Conservation (phyloP, 1,140 invertebrate species). For the Drosophila biarmipes region DNA sequence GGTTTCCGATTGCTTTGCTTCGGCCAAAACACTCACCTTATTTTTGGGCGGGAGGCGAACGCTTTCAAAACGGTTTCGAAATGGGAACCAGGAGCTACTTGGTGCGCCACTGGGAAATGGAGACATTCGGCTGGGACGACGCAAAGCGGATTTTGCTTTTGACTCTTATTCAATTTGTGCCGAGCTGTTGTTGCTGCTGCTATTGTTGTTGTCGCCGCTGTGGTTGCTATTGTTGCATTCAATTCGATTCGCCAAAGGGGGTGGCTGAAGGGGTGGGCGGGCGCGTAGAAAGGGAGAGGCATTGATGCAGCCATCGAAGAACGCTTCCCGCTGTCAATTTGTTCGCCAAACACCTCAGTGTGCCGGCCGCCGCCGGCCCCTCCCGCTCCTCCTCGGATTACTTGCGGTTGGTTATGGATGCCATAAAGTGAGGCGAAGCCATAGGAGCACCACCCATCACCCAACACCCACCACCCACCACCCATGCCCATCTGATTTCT, state of each 20-base stretch:
- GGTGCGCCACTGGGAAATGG: constrained; percentile 1
- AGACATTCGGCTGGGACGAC: constrained; percentile 29
- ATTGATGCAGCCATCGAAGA: constrained; percentile 31
- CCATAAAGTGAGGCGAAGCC: constrained; percentile 46
- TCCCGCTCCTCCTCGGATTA: not conserved
- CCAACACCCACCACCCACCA: not conserved
- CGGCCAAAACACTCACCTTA: not conserved
- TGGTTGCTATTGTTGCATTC: constrained; percentile 61
- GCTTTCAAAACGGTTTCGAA: not conserved
- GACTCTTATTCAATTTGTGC: constrained; percentile 79
- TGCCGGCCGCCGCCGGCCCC: not conserved
- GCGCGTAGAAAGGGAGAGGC: not conserved
- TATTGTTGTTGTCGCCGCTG: constrained; percentile 13
- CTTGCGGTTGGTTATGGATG: constrained; percentile 42
- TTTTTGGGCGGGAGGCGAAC: not conserved
- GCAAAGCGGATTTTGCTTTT: constrained; percentile 77
- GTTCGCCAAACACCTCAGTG: constrained; percentile 27
- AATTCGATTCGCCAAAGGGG: constrained; percentile 64
- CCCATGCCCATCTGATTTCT: not conserved
- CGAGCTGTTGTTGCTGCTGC: constrained; percentile 4
- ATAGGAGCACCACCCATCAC: constrained; percentile 13
- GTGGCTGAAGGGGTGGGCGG: not conserved
- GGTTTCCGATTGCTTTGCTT: not conserved
- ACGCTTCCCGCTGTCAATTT: constrained; percentile 39
- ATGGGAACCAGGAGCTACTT: not conserved